Evolutionary conservation across 53 echinoderm and acorn worm genomes (phyloP).

Genomic region (Glandiceps talaboti): DNA sequence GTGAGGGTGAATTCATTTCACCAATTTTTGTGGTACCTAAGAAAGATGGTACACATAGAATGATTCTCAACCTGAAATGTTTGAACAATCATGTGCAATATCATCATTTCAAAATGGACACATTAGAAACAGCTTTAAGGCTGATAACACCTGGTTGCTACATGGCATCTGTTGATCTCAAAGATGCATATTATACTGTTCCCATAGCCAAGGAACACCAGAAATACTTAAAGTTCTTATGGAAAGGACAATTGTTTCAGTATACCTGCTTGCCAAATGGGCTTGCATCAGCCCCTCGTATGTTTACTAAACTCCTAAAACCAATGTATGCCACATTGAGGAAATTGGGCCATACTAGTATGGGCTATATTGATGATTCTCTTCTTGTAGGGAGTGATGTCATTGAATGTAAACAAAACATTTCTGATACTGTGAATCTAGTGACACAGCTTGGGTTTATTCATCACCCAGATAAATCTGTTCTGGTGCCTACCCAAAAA

Average conservation of each 20-base stretch:
- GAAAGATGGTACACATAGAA: not conserved
- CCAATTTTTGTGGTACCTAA: not conserved
- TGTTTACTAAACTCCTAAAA: not conserved
- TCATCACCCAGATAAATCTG: constrained; percentile 15
- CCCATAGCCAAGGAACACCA: not conserved
- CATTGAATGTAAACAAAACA: constrained; percentile 11
- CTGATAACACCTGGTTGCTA: not conserved
- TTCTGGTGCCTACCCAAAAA: constrained; percentile 7
- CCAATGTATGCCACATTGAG: constrained; percentile 1
- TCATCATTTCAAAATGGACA: too few species aligned
- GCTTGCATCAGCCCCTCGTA: not conserved
- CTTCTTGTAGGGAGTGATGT: constrained; percentile 10
- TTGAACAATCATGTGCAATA: not conserved
- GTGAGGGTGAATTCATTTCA: too few species aligned
- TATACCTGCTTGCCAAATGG: not conserved
- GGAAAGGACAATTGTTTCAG: not conserved
- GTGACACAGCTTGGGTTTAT: constrained; percentile 15
- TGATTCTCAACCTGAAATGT: not conserved
- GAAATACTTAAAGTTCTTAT: not conserved
- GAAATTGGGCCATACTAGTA: not conserved
- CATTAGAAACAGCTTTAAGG: constrained; percentile 3
- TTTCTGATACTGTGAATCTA: constrained; percentile 6
- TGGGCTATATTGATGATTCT: not conserved
- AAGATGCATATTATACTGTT: too few species aligned
- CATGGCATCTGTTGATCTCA: too few species aligned